phyloP scores from a whole-genome alignment of 2,797 vertebrate species.

The Hyperoplus immaculatus region DNA sequence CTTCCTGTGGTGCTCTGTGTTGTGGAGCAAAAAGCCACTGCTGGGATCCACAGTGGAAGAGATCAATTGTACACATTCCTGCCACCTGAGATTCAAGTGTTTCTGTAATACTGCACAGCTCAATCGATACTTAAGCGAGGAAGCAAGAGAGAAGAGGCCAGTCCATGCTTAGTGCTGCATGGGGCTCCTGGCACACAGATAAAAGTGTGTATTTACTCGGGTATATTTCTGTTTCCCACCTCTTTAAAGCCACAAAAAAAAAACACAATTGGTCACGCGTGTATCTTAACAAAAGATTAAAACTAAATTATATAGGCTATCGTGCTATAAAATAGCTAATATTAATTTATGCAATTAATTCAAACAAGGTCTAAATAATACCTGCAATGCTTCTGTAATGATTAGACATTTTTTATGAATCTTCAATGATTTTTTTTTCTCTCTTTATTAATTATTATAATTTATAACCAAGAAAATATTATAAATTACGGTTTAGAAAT shows the following conservation, averaged over 20 bases:
- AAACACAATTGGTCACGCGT: neutral
- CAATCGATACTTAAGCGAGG: slow-evolving; percentile 88
- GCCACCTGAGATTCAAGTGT: slow-evolving; percentile 92
- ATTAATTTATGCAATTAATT: neutral
- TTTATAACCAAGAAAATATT: neutral
- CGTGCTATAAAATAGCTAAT: neutral
- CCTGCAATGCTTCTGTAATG: neutral
- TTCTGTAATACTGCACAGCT: slow-evolving; percentile 89
- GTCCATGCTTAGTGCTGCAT: slow-evolving; percentile 67
- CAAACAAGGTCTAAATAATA: neutral
- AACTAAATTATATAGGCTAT: neutral
- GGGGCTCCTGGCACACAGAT: slow-evolving; percentile 79
- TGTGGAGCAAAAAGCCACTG: slow-evolving; percentile 85
- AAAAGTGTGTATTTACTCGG: slow-evolving; percentile 64
- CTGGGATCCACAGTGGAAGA: slow-evolving; percentile 84
- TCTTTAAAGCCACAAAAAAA: slow-evolving; percentile 12
- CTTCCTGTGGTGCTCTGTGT: slow-evolving; percentile 78
- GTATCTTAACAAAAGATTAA: neutral
- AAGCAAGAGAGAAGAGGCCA: slow-evolving; percentile 69
- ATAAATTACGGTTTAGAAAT: neutral
- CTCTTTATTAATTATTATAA: neutral
- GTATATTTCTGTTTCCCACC: slow-evolving; percentile 28
- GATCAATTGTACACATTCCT: slow-evolving; percentile 91
- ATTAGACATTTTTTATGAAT: neutral
- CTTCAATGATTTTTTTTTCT: neutral